These are phyloP conservation scores for Eulimnadia texana DNA, from an alignment of 1,140 invertebrate genomes.

Conservation along the genomic window DNA sequence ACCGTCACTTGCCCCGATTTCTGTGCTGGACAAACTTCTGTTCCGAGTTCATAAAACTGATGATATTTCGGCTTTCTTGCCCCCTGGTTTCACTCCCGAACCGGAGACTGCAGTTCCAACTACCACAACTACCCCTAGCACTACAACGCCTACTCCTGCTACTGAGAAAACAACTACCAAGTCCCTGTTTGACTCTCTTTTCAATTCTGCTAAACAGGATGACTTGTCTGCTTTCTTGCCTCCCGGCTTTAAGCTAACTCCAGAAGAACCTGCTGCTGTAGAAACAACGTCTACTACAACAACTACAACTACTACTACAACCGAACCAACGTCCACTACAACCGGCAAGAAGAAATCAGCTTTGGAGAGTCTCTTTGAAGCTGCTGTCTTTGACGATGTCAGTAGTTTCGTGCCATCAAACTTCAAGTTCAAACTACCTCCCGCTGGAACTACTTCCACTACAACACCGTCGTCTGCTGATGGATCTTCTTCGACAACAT, in stretches of 20 bases:
- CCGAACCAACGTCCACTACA: neutral
- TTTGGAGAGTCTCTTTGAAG: slow-evolving; percentile 2
- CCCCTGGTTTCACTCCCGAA: slow-evolving; percentile 11
- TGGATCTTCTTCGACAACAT: slow-evolving; percentile 26
- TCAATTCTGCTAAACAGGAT: slow-evolving; percentile 2
- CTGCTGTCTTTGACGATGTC: slow-evolving; percentile 4
- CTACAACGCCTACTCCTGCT: slow-evolving; percentile 14
- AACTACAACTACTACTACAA: neutral
- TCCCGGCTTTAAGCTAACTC: slow-evolving; percentile 17
- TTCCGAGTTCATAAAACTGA: slow-evolving; percentile 1
- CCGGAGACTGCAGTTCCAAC: slow-evolving; percentile 2
- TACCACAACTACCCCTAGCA: slow-evolving; percentile 2
- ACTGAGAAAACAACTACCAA: slow-evolving; percentile 26
- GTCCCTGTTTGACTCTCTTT: slow-evolving; percentile 20
- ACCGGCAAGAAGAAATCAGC: neutral
- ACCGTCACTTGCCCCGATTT: neutral
- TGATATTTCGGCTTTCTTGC: slow-evolving; percentile 12
- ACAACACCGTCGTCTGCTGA: slow-evolving; percentile 15
- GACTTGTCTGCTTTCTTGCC: slow-evolving; percentile 33
- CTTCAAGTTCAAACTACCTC: slow-evolving; percentile 5
- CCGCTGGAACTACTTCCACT: slow-evolving; percentile 1
- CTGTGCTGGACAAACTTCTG: slow-evolving; percentile 5
- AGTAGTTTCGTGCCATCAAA: slow-evolving; percentile 5
- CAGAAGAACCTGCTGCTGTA: slow-evolving; percentile 3
- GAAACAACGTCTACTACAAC: neutral